A percentile compares a stretch with the other conserved stretches of the same genome.
These are phyloP conservation scores for Phacellophora camtschatica DNA, from an alignment of 30 jellyfish, hydroid and myxozoan genomes.

Conservation along the genomic window DNA sequence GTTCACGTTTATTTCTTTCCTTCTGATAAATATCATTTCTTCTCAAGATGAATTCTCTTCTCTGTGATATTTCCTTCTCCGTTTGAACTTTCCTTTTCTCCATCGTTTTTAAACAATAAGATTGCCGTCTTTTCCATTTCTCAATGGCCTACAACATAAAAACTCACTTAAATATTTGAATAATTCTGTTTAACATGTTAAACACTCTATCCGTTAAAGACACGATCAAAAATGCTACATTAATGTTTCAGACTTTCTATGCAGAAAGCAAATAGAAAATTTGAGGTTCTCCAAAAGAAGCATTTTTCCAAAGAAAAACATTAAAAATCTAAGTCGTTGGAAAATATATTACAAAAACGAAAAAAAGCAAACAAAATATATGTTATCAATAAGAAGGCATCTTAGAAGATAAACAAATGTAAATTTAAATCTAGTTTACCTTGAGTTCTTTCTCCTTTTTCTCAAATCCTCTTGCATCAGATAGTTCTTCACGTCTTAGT, in stretches of 20 bases:
- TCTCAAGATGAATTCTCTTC: slow-evolving; percentile 47
- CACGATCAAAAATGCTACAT: no score
- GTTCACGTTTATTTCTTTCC: slow-evolving; percentile 58
- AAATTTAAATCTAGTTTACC: slow-evolving; percentile 10
- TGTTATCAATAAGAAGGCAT: no score
- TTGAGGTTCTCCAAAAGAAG: no score
- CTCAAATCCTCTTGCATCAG: slow-evolving; percentile 8
- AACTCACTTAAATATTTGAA: not conserved
- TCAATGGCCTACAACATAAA: slow-evolving; percentile 59
- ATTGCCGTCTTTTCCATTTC: slow-evolving; percentile 66
- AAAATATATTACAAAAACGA: no score
- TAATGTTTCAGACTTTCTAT: no score
- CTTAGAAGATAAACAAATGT: no score
- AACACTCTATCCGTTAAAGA: no score
- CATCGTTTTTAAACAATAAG: slow-evolving; percentile 54
- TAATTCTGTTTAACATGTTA: not conserved
- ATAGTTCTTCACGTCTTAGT: slow-evolving; percentile 29
- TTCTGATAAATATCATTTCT: slow-evolving; percentile 44
- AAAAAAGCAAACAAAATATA: no score
- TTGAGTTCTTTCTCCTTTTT: slow-evolving; percentile 44
- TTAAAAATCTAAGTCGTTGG: no score
- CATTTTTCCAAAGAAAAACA: no score
- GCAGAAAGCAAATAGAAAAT: no score
- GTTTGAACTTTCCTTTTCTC: slow-evolving; percentile 43
- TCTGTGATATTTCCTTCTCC: slow-evolving; percentile 37